phyloP scores from a whole-genome alignment of 2,113 vertebrate species.

The Cyanoderma ruficeps region DNA sequence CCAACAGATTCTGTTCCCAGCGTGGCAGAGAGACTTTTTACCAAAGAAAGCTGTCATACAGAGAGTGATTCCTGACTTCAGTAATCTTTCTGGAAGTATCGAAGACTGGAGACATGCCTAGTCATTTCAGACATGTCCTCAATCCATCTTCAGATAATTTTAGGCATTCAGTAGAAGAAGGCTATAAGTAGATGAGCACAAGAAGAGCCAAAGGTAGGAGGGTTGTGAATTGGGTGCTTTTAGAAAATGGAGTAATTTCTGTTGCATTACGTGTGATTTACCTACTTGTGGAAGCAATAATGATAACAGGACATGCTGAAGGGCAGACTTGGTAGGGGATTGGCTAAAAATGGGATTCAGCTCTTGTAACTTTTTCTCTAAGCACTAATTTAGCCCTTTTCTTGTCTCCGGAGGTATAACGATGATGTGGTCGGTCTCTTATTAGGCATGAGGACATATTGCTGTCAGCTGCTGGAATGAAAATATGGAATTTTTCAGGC shows the following conservation, averaged over 20 bases:
- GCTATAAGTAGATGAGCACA: conserved; percentile 41
- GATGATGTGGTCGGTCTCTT: not conserved
- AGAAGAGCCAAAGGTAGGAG: conserved; percentile 38
- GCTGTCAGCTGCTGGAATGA: not conserved
- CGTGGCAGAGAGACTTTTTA: not conserved
- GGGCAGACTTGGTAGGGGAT: not conserved
- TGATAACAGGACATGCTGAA: not conserved
- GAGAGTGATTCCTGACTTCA: not conserved
- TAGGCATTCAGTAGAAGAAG: conserved; percentile 41
- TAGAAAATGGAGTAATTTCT: not conserved
- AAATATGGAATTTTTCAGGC: not conserved
- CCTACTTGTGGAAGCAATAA: not conserved
- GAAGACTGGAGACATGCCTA: not conserved
- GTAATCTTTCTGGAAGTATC: not conserved
- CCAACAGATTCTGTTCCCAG: not conserved
- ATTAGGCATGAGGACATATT: not conserved
- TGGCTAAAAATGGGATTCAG: not conserved
- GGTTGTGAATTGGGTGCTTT: not conserved
- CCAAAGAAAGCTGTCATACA: not conserved
- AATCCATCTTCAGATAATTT: conserved; percentile 35
- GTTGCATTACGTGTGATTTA: not conserved
- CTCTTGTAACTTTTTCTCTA: not conserved
- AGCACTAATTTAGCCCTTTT: not conserved
- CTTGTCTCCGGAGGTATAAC: not conserved
- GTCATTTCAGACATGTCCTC: conserved; percentile 10